phyloP scores from a whole-genome alignment of 2,888 invertebrate species.

The Oscheius myriophilus region DNA sequence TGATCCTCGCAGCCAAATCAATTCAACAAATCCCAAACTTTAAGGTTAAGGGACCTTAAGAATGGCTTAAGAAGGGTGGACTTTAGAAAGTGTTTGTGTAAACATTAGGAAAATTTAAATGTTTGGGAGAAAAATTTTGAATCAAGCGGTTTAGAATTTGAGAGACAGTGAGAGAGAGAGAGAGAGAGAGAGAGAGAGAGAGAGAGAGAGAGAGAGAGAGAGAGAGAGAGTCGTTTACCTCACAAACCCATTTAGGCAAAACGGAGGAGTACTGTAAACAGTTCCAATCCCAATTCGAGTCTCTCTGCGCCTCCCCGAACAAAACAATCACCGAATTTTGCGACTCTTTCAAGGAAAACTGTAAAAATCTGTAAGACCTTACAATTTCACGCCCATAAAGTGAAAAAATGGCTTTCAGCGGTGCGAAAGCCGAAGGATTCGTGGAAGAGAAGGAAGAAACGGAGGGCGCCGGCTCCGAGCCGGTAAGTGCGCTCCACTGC shows the following conservation, averaged over 20 bases:
- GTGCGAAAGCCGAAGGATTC: constrained; percentile 10
- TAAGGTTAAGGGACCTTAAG: no score
- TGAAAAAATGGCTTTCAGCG: not conserved
- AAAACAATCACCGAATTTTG: constrained; percentile 21
- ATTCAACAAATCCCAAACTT: no score
- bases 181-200: no score
- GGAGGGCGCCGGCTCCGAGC: constrained; percentile 9
- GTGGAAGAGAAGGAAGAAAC: constrained; percentile 10
- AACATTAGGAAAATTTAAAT: no score
- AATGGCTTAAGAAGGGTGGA: no score
- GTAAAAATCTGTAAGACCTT: constrained; percentile 1
- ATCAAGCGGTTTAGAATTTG: no score
- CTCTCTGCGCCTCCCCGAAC: constrained; percentile 10
- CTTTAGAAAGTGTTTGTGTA: no score
- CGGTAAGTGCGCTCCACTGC: not conserved
- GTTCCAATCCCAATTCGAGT: constrained; percentile 4
- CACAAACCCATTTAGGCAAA: constrained; percentile 1
- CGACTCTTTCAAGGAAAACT: constrained; percentile 25
- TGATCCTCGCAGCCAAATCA: no score
- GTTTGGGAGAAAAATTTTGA: no score
- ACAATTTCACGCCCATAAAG: not conserved
- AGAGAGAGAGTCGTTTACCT: no score
- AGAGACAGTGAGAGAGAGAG: no score
- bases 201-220: no score
- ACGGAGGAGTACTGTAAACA: constrained; percentile 19